phyloP scores from a whole-genome alignment of 2,888 invertebrate genomes.

The Ptilodon capucinus region DNA sequence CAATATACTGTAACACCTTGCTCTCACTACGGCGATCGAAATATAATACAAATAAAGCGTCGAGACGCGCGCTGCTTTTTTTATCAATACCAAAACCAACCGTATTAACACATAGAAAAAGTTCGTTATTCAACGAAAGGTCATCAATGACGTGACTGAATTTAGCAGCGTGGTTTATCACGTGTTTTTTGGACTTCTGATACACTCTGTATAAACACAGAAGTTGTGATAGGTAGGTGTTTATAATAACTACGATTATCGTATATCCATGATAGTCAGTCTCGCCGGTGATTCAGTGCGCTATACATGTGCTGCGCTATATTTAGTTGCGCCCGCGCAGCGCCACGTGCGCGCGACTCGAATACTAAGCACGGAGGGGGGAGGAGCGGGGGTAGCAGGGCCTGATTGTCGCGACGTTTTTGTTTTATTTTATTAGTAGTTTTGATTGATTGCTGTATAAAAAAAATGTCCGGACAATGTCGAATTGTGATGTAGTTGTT shows the following conservation, averaged over 20 bases:
- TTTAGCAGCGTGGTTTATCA: too few species aligned
- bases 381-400: neutral
- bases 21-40: too few species aligned
- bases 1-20: neutral
- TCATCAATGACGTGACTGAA: too few species aligned
- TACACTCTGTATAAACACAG: too few species aligned
- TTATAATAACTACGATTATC: neutral
- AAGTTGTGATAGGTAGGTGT: neutral
- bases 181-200: too few species aligned
- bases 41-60: too few species aligned
- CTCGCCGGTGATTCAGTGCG: conserved; percentile 17
- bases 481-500: neutral
- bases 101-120: too few species aligned
- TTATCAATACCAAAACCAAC: too few species aligned
- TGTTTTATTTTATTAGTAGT: neutral
- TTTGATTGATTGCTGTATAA: neutral
- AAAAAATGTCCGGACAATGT: neutral
- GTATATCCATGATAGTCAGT: conserved; percentile 7
- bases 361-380: conserved; percentile 1
- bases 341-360: conserved; percentile 12
- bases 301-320: conserved; percentile 32
- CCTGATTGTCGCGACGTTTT: neutral
- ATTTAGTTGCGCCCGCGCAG: conserved; percentile 28
- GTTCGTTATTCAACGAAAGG: too few species aligned
- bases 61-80: too few species aligned